Percentiles rank a stretch among this genome's conserved stretches.
Conservation (phyloP, 2,888 invertebrate genomes). For the Stomorhina lunata region DNA sequence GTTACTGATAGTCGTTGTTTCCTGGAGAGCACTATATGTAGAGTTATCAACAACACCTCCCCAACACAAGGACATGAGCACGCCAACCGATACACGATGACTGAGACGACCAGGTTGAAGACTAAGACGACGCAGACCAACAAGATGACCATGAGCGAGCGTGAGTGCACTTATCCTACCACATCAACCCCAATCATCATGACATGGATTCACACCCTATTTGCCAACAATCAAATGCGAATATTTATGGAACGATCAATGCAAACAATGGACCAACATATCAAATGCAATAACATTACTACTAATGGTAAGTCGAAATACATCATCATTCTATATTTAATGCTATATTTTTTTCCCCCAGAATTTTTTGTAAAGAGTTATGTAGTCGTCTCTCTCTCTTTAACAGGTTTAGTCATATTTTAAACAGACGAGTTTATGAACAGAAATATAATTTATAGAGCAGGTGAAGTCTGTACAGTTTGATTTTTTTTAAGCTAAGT, state of each 20-base stretch:
- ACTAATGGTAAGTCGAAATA: constrained; percentile 74
- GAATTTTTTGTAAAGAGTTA: too few species aligned
- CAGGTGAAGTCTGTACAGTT: too few species aligned
- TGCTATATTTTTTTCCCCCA: too few species aligned
- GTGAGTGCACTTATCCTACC: constrained; percentile 50
- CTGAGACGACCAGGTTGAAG: constrained; percentile 24
- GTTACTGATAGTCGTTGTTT: constrained; percentile 79
- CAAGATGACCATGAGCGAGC: constrained; percentile 32
- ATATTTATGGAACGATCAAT: constrained; percentile 76
- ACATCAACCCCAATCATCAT: constrained; percentile 39
- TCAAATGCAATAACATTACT: constrained; percentile 77
- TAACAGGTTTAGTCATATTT: too few species aligned
- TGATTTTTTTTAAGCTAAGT: too few species aligned
- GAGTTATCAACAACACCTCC: constrained; percentile 61
- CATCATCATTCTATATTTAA: too few species aligned
- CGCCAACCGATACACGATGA: constrained; percentile 34
- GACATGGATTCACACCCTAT: constrained; percentile 54
- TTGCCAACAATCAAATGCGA: constrained; percentile 67
- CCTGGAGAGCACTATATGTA: constrained; percentile 70
- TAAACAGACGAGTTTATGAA: too few species aligned
- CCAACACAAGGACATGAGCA: constrained; percentile 50
- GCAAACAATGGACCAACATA: constrained; percentile 77
- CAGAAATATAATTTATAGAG: too few species aligned
- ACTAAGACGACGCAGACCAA: constrained; percentile 42
- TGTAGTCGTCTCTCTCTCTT: too few species aligned